These are phyloP conservation scores for Synanthedon vespiformis DNA, from an alignment of 2,888 invertebrate genomes.

Conservation along the genomic window DNA sequence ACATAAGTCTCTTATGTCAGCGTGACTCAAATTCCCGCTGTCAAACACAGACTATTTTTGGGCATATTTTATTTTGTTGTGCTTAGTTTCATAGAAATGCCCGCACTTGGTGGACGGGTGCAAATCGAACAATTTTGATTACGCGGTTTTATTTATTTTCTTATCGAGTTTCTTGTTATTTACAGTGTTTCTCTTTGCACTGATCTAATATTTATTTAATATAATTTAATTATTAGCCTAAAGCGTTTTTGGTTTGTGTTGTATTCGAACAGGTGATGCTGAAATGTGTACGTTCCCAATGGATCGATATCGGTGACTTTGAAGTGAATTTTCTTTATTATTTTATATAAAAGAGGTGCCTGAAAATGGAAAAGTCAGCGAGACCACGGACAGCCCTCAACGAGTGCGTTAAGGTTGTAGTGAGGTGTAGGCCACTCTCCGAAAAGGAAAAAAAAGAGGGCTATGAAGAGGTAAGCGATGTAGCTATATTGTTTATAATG, in stretches of 20 bases:
- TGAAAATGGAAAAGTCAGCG: constrained; percentile 61
- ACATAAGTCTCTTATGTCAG: no score
- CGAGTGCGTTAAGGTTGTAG: constrained; percentile 96
- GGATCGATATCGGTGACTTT: constrained; percentile 65
- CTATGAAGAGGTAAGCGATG: constrained; percentile 69
- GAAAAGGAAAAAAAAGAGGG: constrained; percentile 84
- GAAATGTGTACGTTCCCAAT: constrained; percentile 47
- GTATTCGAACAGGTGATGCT: constrained; percentile 52
- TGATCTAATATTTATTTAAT: neutral
- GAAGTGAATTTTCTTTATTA: constrained; percentile 35
- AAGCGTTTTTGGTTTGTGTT: constrained; percentile 12
- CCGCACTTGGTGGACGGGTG: constrained; percentile 33
- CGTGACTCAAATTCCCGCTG: no score
- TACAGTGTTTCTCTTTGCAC: constrained; percentile 30
- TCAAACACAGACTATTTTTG: no score
- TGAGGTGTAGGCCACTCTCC: constrained; percentile 95
- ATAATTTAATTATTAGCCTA: constrained; percentile 5
- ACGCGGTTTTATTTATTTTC: constrained; percentile 56
- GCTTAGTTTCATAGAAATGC: constrained; percentile 47
- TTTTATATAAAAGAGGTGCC: constrained; percentile 24
- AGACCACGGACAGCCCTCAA: constrained; percentile 70
- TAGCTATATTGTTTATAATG: constrained; percentile 21
- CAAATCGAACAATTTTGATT: constrained; percentile 27
- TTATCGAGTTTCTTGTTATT: constrained; percentile 45
- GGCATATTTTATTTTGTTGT: no score